Conservation (phyloP, 2,113 vertebrate genomes). For the Sprattus sprattus region DNA sequence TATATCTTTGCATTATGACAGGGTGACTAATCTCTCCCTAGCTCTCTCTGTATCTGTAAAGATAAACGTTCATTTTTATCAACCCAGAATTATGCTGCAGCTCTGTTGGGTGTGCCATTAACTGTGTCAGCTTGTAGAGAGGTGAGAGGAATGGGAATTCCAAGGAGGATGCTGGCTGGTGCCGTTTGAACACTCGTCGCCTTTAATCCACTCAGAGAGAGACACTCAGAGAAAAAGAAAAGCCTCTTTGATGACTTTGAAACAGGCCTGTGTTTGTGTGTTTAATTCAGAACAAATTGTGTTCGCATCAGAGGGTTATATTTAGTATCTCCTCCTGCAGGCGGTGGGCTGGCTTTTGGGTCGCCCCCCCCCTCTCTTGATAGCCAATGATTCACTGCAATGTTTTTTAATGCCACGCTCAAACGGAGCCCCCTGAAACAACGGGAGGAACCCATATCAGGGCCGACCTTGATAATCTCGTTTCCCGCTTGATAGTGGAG, state of each 20-base stretch:
- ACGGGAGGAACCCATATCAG: conserved; percentile 52
- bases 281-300: neutral
- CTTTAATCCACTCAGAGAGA: neutral
- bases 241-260: neutral
- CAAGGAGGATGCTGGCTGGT: neutral
- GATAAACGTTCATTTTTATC: neutral
- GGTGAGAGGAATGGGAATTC: neutral
- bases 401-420: neutral
- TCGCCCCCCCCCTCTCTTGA: neutral
- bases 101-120: neutral
- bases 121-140: neutral
- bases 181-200: neutral
- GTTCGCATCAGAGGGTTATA: neutral
- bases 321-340: neutral
- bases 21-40: neutral
- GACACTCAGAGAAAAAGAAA: neutral
- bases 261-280: neutral
- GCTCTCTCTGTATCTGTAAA: neutral
- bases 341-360: neutral
- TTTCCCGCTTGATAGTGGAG: conserved; percentile 19
- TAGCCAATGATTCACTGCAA: neutral
- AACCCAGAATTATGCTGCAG: neutral
- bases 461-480: conserved; percentile 25
- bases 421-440: conserved; percentile 55
- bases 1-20: neutral